phyloP scores from a whole-genome alignment of 2,113 vertebrate species.

The Coreoperca whiteheadi region DNA sequence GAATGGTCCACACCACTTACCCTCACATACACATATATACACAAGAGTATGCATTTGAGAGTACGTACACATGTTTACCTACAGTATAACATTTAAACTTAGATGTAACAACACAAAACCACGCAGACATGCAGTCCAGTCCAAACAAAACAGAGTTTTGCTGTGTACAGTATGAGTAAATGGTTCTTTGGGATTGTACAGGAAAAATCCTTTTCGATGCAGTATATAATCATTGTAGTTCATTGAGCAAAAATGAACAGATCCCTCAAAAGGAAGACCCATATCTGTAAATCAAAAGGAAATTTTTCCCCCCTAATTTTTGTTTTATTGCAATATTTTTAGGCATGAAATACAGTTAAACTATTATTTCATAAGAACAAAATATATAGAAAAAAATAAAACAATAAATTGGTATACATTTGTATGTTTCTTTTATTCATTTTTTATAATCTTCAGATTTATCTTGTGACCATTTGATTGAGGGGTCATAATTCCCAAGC shows the following conservation, averaged over 20 bases:
- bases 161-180: neutral
- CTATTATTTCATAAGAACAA: neutral
- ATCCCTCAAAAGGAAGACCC: too few relatives aligned
- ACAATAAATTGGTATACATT: neutral
- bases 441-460: neutral
- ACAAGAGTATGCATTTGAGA: neutral
- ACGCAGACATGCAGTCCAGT: neutral
- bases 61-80: neutral
- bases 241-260: neutral
- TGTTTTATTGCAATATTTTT: neutral
- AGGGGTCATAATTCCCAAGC: neutral
- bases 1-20: constrained; percentile 35
- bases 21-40: constrained; percentile 11
- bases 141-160: neutral
- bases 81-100: neutral
- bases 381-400: neutral
- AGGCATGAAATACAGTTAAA: neutral
- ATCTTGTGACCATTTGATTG: constrained; percentile 1
- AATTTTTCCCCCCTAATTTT: too few relatives aligned
- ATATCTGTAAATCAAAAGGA: neutral
- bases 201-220: neutral
- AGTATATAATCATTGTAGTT: neutral
- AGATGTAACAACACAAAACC: neutral
- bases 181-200: neutral
- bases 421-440: neutral